Evolutionary conservation across 2,888 invertebrate species (phyloP).

Genomic region (Shargacucullia verbasci): DNA sequence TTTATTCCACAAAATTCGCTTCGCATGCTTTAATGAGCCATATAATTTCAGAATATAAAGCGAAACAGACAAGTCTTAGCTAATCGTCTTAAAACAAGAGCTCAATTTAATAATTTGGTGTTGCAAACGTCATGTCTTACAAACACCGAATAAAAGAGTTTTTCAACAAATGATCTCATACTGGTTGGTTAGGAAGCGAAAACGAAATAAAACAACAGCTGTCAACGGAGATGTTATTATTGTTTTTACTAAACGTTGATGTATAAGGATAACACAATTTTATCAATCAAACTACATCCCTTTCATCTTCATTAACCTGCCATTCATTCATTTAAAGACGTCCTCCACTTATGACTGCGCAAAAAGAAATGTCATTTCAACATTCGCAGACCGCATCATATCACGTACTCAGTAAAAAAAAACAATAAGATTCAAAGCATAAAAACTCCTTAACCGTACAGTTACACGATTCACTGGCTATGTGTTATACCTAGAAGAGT

Average conservation of each 20-base stretch:
- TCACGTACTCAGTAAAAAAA: constrained; percentile 55
- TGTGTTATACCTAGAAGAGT: constrained; percentile 81
- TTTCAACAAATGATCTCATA: constrained; percentile 47
- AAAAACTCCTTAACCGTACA: constrained; percentile 63
- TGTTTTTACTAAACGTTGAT: constrained; percentile 40
- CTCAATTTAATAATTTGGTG: not conserved
- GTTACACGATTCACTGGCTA: constrained; percentile 75
- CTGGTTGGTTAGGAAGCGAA: constrained; percentile 13
- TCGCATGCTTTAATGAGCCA: too few relatives aligned
- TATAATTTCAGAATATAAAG: too few relatives aligned
- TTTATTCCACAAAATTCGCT: too few relatives aligned
- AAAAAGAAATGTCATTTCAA: constrained; percentile 14
- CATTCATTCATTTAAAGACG: constrained; percentile 22
- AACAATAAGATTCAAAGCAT: constrained; percentile 45
- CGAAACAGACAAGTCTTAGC: too few relatives aligned
- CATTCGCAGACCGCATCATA: constrained; percentile 24
- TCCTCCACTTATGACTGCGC: constrained; percentile 5
- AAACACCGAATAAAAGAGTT: constrained; percentile 9
- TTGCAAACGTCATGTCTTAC: constrained; percentile 13
- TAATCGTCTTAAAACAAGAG: too few relatives aligned
- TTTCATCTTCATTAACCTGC: constrained; percentile 25
- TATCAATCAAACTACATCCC: constrained; percentile 33
- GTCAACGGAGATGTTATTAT: constrained; percentile 36
- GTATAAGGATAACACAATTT: constrained; percentile 31
- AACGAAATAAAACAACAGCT: constrained; percentile 40